Percentiles rank a stretch among this genome's conserved stretches.
Conservation (phyloP, 2,113 vertebrate species). For the Melanostigma gelatinosum region DNA sequence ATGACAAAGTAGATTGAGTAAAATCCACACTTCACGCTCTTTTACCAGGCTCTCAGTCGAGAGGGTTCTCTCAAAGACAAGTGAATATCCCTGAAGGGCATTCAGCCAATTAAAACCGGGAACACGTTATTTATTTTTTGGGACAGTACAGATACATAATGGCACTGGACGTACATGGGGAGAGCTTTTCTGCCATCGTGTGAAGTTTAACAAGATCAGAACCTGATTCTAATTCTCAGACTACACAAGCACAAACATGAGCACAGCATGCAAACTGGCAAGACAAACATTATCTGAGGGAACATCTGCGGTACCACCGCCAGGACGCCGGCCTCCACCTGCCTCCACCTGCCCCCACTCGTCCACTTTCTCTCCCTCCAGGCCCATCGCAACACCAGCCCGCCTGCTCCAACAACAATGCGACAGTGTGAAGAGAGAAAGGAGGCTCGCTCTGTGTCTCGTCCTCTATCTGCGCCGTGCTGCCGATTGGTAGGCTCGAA, state of each 20-base stretch:
- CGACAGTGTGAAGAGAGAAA: constrained; percentile 41
- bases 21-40: constrained; percentile 9
- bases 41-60: constrained; percentile 22
- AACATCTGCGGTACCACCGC: constrained; percentile 41
- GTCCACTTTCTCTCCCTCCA: neutral
- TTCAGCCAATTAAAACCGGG: constrained; percentile 24
- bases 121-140: constrained; percentile 53
- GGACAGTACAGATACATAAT: neutral
- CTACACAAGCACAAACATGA: neutral
- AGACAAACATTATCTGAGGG: constrained; percentile 39
- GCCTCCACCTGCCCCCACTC: constrained; percentile 1
- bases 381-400: constrained; percentile 26
- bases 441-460: constrained; percentile 27
- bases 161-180: neutral
- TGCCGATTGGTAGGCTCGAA: constrained; percentile 8
- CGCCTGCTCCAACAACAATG: constrained; percentile 47
- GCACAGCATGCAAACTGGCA: neutral
- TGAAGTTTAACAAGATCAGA: neutral
- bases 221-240: constrained; percentile 4
- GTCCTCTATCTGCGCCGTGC: constrained; percentile 32
- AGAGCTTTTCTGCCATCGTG: constrained; percentile 11
- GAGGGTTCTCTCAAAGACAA: constrained; percentile 24
- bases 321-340: constrained; percentile 10
- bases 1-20: constrained; percentile 77
- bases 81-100: constrained; percentile 14